phyloP scores from a whole-genome alignment of 2,888 invertebrate species.

The Yponomeuta sedellus region DNA sequence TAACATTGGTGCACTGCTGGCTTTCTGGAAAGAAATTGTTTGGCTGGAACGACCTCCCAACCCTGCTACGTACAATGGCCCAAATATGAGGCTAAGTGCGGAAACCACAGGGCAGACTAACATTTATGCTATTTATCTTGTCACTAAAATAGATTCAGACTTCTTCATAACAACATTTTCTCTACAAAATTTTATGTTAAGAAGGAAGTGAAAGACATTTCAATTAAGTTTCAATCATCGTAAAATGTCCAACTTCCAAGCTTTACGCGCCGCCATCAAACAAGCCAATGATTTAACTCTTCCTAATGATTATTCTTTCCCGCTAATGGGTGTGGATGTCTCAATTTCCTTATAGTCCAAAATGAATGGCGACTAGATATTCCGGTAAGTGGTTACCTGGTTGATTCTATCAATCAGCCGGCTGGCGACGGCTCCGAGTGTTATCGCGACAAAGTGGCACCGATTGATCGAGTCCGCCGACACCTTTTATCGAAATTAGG shows the following conservation, averaged over 20 bases:
- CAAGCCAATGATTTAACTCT: background rate
- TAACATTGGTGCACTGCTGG: no score
- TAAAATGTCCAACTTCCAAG: background rate
- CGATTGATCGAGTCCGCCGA: constrained; percentile 56
- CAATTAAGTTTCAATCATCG: background rate
- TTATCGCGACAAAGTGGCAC: constrained; percentile 58
- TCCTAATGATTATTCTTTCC: constrained; percentile 5
- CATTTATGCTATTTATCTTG: no score
- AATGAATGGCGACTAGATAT: constrained; percentile 15
- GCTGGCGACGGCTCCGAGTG: constrained; percentile 33
- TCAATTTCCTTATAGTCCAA: constrained; percentile 54
- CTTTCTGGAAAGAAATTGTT: no score
- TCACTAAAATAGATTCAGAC: background rate
- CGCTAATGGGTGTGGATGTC: constrained; percentile 38
- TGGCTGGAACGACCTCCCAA: no score
- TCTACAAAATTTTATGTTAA: background rate
- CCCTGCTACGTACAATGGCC: no score
- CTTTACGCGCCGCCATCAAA: background rate
- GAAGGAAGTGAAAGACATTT: background rate
- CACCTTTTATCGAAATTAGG: constrained; percentile 49
- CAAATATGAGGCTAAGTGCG: no score
- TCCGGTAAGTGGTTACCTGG: constrained; percentile 48
- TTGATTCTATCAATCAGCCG: constrained; percentile 57
- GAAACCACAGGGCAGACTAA: no score
- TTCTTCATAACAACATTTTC: background rate